Conservation (phyloP, 1,140 invertebrate species). For the Anastatus disparis region DNA sequence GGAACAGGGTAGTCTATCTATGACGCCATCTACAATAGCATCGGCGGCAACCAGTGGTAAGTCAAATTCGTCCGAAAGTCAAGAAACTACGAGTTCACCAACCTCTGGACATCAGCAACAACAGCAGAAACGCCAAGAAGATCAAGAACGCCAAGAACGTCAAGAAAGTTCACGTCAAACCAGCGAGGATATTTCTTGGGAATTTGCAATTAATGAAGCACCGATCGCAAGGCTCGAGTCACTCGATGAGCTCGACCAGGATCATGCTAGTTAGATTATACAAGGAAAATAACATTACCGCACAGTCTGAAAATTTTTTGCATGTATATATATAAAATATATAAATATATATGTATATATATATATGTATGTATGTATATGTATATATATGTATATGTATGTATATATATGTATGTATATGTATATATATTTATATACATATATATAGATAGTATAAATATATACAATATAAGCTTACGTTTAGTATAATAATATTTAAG, state of each 20-base stretch:
- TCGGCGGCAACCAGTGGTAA: neutral
- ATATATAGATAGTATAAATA: no score
- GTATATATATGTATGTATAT: neutral
- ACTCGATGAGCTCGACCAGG: constrained; percentile 72
- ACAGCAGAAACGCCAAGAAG: neutral
- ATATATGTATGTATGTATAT: neutral
- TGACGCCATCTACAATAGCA: neutral
- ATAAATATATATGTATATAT: neutral
- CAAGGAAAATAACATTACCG: neutral
- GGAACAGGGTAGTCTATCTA: neutral
- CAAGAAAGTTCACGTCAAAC: constrained; percentile 28
- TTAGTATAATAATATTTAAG: no score
- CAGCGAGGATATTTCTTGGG: constrained; percentile 69
- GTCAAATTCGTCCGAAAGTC: neutral
- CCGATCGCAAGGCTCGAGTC: constrained; percentile 76
- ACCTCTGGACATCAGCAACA: no score
- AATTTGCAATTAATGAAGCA: constrained; percentile 68
- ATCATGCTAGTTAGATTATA: neutral
- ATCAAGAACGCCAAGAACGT: neutral
- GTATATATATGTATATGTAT: neutral
- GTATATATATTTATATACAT: no score
- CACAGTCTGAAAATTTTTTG: no score
- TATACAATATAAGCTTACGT: no score
- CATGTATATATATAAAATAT: no score
- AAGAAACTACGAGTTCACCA: neutral